These are phyloP conservation scores for Darevskia mixta DNA, from an alignment of 2,797 vertebrate species.

Conservation along the genomic window DNA sequence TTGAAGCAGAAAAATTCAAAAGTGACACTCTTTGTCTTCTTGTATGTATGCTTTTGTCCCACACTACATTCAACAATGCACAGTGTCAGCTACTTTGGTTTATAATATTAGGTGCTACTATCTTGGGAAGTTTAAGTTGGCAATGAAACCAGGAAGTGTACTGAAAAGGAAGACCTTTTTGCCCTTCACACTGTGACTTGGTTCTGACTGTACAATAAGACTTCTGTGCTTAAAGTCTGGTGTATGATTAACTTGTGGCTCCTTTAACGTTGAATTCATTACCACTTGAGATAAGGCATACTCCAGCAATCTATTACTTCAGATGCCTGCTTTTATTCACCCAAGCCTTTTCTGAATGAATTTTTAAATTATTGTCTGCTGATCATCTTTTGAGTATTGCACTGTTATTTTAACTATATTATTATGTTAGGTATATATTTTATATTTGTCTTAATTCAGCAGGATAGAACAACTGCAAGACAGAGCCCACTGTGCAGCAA, in stretches of 20 bases:
- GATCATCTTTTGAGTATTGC: too few relatives aligned
- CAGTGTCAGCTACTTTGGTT: background rate
- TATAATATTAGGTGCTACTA: background rate
- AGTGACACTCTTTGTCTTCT: background rate
- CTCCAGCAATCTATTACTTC: too few relatives aligned
- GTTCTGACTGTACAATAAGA: background rate
- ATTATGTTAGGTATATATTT: too few relatives aligned
- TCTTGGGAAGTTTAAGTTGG: conserved; percentile 1
- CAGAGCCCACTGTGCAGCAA: background rate
- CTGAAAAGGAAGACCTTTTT: background rate
- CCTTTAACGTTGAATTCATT: too few relatives aligned
- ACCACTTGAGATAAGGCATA: too few relatives aligned
- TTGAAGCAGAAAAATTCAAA: background rate
- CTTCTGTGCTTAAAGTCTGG: conserved; percentile 1
- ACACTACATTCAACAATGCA: background rate
- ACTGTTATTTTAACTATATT: too few relatives aligned
- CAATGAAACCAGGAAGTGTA: background rate
- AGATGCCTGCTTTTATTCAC: too few relatives aligned
- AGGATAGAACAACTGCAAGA: background rate
- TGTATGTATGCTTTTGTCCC: background rate
- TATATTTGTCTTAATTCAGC: conserved; percentile 25
- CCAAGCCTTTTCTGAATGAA: too few relatives aligned
- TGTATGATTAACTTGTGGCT: conserved; percentile 26
- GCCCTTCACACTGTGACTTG: conserved; percentile 11
- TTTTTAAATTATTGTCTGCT: too few relatives aligned